Conservation (phyloP, 2,888 invertebrate genomes). For the Ypsolopha sequella region DNA sequence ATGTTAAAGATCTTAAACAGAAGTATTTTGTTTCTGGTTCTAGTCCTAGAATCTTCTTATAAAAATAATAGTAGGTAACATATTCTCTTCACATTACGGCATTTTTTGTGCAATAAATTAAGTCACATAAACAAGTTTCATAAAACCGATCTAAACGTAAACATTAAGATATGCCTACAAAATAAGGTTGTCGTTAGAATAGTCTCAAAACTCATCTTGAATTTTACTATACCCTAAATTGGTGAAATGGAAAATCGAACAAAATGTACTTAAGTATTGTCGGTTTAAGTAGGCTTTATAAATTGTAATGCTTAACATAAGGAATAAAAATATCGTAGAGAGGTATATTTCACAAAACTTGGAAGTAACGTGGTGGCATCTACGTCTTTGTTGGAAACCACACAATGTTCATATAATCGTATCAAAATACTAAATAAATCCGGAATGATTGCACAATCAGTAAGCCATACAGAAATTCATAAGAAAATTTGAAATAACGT, state of each 20-base stretch:
- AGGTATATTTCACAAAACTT: conserved; percentile 20
- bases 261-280: conserved; percentile 69
- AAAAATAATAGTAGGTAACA: too few relatives aligned
- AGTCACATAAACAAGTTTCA: too few relatives aligned
- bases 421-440: too few relatives aligned
- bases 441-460: neutral
- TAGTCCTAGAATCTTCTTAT: conserved; percentile 15
- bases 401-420: too few relatives aligned
- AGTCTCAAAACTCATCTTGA: conserved; percentile 39
- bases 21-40: neutral
- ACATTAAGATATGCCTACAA: conserved; percentile 35
- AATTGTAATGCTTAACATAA: conserved; percentile 63
- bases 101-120: too few relatives aligned
- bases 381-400: too few relatives aligned
- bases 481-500: neutral
- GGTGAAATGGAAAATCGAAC: conserved; percentile 56
- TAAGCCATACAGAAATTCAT: neutral
- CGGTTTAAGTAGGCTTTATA: conserved; percentile 68
- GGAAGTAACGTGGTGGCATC: neutral
- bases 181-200: conserved; percentile 61
- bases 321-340: conserved; percentile 44
- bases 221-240: conserved; percentile 27
- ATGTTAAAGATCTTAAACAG: too few relatives aligned
- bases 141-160: too few relatives aligned
- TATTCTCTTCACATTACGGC: too few relatives aligned